Base-by-base conservation (phyloP, 2,113 vertebrate genomes). In the Amblyornis subalaris region DNA sequence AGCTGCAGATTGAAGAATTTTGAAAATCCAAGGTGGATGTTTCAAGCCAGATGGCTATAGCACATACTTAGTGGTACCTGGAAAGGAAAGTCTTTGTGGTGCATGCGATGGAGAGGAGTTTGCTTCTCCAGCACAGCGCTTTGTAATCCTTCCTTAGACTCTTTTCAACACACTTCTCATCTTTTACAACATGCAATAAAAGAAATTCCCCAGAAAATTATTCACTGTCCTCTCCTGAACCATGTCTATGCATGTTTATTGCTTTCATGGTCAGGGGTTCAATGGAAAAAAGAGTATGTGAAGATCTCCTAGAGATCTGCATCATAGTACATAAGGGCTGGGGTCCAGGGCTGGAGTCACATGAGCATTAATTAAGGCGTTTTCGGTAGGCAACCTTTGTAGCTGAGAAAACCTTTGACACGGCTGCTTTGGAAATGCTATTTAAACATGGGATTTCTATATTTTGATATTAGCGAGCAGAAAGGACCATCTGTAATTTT, bases 101-200 rank as follows among this genome's bases (percentile, higher is more conserved):
- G 9, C 0, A 0, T 53, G 48, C 0, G 0, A 29, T 20, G 31
- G 25, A 51, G 40, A 1, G 0, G 55, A 44, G 38, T 36, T 88
- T 62, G 35, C 40, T 66, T 92, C 60, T 69, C n/a, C 31, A 31
- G 15, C 4, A 3, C 31, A 11, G 72, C 16, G 2, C 11, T 66
- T 67, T 55, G 33, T 51, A 15, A n/a, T 54, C 64, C n/a, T 76
- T 76, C 45, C 51, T 57, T 40, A 70, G 38, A 73, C 5, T 4
- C 35, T 66, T 89, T n/a, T 55, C 47, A 66, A n/a, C 40, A 29
- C 1, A 1, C 5, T 64, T 77, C 38, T 67, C 6, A 26, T 61
- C 36, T 85, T 79, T 40, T 65, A 12, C 44, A 65, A 33, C 4
- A 2, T 17, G 15, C 6, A 12, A 76, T 69, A 31, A 83, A 88